These are phyloP conservation scores for Spheniscus mendiculus DNA, from an alignment of 2,113 vertebrate genomes.

Conservation along the genomic window DNA sequence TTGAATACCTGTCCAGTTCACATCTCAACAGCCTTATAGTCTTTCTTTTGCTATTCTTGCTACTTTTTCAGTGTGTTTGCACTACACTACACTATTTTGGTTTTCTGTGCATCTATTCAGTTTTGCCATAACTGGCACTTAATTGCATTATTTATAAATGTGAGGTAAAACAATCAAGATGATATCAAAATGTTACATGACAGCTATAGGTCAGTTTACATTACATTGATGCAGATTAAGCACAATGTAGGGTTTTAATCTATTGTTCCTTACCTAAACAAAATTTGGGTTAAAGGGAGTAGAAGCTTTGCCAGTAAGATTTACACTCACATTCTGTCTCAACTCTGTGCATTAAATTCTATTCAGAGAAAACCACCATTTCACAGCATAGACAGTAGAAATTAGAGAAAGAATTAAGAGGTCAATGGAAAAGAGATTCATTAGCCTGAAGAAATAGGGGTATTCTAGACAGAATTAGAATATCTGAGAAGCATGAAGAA, in stretches of 20 bases:
- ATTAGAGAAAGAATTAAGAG: background rate
- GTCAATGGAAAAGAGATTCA: background rate
- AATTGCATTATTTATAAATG: background rate
- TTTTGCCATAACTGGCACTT: background rate
- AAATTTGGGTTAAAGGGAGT: background rate
- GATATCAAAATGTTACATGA: background rate
- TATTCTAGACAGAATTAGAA: background rate
- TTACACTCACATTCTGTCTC: background rate
- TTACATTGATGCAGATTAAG: background rate
- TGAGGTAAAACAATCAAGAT: background rate
- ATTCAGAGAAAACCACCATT: background rate
- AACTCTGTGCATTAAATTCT: background rate
- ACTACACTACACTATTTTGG: background rate
- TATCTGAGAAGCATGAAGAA: background rate
- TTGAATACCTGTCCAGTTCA: background rate
- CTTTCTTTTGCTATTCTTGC: background rate
- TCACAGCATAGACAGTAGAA: background rate
- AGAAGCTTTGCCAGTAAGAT: background rate
- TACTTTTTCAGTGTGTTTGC: background rate
- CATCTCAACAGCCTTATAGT: background rate
- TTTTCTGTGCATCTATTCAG: background rate
- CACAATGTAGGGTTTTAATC: background rate
- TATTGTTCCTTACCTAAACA: background rate
- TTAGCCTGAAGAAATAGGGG: background rate
- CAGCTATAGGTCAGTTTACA: background rate